Conservation (phyloP, 2,113 vertebrate genomes). For the Crotalus viridis region DNA sequence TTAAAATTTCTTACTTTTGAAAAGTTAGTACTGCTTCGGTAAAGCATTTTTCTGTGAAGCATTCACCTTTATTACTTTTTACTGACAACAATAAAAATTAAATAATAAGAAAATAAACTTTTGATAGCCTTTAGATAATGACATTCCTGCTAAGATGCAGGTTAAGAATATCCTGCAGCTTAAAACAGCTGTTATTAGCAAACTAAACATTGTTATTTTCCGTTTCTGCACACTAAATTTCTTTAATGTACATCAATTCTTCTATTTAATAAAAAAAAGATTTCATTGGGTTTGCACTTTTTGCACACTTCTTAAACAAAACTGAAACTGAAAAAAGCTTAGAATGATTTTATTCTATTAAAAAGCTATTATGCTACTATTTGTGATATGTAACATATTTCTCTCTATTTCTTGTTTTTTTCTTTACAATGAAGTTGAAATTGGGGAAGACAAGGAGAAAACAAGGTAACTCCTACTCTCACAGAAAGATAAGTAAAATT, state of each 20-base stretch:
- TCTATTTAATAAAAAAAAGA: not conserved
- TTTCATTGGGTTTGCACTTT: not conserved
- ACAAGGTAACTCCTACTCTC: not conserved
- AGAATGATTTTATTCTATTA: not conserved
- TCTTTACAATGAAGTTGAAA: not conserved
- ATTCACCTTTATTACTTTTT: conserved; percentile 55
- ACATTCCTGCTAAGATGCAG: conserved; percentile 42
- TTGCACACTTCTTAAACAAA: not conserved
- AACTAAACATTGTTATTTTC: conserved; percentile 57
- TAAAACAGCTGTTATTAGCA: conserved; percentile 56
- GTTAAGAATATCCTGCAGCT: conserved; percentile 53
- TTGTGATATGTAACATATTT: not conserved
- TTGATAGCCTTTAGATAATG: conserved; percentile 59
- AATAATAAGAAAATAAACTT: conserved; percentile 71
- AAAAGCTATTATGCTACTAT: not conserved
- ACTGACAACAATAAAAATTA: conserved; percentile 60
- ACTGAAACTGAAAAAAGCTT: not conserved
- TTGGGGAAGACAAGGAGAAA: no score
- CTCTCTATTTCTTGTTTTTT: not conserved
- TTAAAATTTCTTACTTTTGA: conserved; percentile 14
- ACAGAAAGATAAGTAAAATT: not conserved
- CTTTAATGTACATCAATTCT: conserved; percentile 37
- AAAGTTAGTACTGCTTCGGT: conserved; percentile 30
- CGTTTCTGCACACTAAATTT: conserved; percentile 45
- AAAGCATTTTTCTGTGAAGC: conserved; percentile 39